Percentiles rank a stretch among this genome's conserved stretches.
These are phyloP conservation scores for Callipepla squamata DNA, from an alignment of 2,113 vertebrate species.

Conservation along the genomic window DNA sequence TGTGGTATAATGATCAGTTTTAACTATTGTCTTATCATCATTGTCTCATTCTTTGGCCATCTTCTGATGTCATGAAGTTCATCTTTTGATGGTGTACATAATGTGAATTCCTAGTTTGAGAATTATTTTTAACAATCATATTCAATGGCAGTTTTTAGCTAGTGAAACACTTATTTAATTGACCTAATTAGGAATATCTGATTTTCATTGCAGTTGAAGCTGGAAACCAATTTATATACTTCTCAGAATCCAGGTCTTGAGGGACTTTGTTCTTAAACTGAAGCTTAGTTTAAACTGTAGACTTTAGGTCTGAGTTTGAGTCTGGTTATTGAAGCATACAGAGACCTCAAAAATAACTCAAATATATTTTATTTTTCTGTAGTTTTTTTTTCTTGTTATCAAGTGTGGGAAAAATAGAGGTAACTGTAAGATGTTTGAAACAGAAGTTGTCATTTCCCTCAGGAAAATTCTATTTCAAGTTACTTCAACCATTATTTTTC, in stretches of 20 bases:
- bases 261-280: neutral
- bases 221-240: neutral
- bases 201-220: neutral
- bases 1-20: constrained; percentile 29
- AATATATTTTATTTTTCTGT: neutral
- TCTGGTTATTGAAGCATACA: neutral
- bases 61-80: constrained; percentile 14
- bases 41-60: neutral
- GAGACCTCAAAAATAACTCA: neutral
- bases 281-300: neutral
- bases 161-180: neutral
- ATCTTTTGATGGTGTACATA: neutral
- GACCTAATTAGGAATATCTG: neutral
- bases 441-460: neutral
- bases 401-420: neutral
- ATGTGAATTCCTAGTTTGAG: neutral
- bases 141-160: neutral
- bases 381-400: neutral
- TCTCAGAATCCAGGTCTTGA: neutral
- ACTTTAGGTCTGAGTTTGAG: neutral
- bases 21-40: constrained; percentile 28
- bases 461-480: neutral
- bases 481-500: neutral
- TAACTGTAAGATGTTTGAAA: neutral
- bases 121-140: neutral